Evolutionary conservation across 35 echinoderm and acorn worm species (phyloP).

Genomic region (Diadema setosum): DNA sequence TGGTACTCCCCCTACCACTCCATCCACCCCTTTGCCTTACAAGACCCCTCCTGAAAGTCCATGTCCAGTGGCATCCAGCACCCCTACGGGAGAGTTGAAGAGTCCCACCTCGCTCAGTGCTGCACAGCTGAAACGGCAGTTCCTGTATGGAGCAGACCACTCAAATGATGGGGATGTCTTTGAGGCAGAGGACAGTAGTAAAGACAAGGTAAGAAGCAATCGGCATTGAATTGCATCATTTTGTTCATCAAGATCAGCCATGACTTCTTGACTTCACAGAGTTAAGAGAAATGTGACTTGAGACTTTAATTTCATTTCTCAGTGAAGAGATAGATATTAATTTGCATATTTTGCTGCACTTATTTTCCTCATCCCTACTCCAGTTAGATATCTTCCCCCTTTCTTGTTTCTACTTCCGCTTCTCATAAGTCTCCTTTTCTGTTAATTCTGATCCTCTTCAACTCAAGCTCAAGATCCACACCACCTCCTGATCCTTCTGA

Average conservation of each 20-base stretch:
- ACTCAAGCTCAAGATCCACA: too few species aligned
- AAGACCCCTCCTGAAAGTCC: neutral
- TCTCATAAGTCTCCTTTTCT: too few species aligned
- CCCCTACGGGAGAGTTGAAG: neutral
- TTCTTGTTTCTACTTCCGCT: too few species aligned
- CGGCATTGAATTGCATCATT: neutral
- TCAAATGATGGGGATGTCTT: constrained; percentile 2
- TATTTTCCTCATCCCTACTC: too few species aligned
- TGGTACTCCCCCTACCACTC: neutral
- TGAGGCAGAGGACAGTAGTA: neutral
- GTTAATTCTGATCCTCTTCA: too few species aligned
- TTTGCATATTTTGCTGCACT: too few species aligned
- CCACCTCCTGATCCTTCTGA: too few species aligned
- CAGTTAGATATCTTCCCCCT: too few species aligned
- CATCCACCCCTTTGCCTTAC: neutral
- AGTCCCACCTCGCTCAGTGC: constrained; percentile 4
- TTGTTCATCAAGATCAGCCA: too few species aligned
- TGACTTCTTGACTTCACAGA: neutral
- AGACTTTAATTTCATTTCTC: neutral
- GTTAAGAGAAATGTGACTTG: neutral
- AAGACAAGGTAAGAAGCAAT: neutral
- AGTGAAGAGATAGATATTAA: neutral
- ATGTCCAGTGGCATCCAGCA: neutral
- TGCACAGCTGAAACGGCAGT: neutral
- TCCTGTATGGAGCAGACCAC: neutral